These are phyloP conservation scores for Agonopterix subpropinquella DNA, from an alignment of 2,888 invertebrate genomes.

Conservation along the genomic window DNA sequence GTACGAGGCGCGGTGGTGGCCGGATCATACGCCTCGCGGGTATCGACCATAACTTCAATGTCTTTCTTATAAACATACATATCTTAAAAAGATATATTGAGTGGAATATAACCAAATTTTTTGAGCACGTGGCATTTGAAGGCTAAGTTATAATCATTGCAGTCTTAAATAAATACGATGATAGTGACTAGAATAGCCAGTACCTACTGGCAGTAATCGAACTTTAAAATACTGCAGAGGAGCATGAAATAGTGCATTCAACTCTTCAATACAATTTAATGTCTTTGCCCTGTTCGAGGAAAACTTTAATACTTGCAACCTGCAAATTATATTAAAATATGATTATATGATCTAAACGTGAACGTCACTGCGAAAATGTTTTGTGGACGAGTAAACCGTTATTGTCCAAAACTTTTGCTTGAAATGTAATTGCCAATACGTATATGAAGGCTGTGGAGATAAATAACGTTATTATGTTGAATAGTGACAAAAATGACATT, in stretches of 20 bases:
- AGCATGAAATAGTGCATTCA: slow-evolving; percentile 6
- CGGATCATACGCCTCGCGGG: slow-evolving; percentile 48
- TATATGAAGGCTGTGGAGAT: no score
- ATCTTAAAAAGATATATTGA: background rate
- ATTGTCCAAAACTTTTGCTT: no score
- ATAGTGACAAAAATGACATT: slow-evolving; percentile 17
- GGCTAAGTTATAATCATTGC: background rate
- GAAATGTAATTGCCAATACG: no score
- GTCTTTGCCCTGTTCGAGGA: slow-evolving; percentile 10
- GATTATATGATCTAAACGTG: no score
- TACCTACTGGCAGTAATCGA: slow-evolving; percentile 1
- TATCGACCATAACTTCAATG: slow-evolving; percentile 52
- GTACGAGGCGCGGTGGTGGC: slow-evolving; percentile 51
- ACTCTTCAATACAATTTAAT: slow-evolving; percentile 3
- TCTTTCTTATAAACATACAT: slow-evolving; percentile 16
- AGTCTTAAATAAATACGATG: no score
- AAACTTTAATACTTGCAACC: slow-evolving; percentile 1
- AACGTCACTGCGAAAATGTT: no score
- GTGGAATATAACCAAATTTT: slow-evolving; percentile 1
- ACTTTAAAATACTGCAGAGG: slow-evolving; percentile 1
- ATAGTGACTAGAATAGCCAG: background rate
- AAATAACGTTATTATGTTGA: background rate
- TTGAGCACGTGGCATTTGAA: background rate
- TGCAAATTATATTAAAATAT: no score
- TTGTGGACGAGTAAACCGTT: no score